Evolutionary conservation across 2,797 vertebrate genomes (phyloP).

Genomic region (Chrosomus eos): DNA sequence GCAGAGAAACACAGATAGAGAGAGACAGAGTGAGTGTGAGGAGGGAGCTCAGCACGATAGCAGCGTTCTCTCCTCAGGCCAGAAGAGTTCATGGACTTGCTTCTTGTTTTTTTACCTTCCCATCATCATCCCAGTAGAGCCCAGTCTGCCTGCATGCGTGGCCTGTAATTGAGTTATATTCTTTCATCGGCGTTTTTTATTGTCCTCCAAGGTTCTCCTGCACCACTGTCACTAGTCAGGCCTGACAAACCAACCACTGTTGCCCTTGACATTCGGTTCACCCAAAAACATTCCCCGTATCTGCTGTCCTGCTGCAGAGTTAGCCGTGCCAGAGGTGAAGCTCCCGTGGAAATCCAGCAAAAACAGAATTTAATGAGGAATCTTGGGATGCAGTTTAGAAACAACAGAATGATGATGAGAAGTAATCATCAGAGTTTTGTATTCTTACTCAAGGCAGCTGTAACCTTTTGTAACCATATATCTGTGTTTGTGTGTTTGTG

Average conservation of each 20-base stretch:
- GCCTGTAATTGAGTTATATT: conserved; percentile 37
- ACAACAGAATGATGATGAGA: background rate
- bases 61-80: conserved; percentile 21
- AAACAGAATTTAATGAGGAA: conserved; percentile 11
- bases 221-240: background rate
- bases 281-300: background rate
- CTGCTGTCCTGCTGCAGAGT: background rate
- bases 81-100: conserved; percentile 21
- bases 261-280: background rate
- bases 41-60: background rate
- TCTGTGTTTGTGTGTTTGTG: conserved; percentile 41
- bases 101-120: conserved; percentile 17
- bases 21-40: background rate
- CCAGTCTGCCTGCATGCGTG: background rate
- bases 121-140: conserved; percentile 10
- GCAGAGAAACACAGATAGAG: background rate
- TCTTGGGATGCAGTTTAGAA: conserved; percentile 23
- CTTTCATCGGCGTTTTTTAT: conserved; percentile 37
- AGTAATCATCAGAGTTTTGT: background rate
- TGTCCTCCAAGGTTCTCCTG: conserved; percentile 7
- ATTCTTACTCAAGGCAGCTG: background rate
- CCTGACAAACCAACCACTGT: background rate
- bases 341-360: background rate
- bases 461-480: conserved; percentile 17
- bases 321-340: background rate